Percentiles rank a stretch among this genome's conserved stretches.
These are phyloP conservation scores for Elymnias hypermnestra DNA, from an alignment of 1,140 invertebrate genomes.

Conservation along the genomic window DNA sequence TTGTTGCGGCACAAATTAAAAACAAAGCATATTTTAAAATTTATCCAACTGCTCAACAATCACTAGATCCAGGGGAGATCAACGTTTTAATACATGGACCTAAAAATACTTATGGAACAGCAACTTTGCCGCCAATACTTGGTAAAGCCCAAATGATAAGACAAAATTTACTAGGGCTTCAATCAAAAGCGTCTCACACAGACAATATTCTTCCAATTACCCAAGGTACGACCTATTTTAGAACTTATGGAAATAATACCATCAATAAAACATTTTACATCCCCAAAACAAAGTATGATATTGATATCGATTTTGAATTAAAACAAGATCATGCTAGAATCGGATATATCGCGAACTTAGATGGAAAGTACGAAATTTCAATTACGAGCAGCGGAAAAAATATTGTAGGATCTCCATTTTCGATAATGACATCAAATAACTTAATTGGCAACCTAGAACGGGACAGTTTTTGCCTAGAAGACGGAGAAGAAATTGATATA, in stretches of 20 bases:
- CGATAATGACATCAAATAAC: conserved; percentile 58
- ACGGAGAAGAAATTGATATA: conserved; percentile 68
- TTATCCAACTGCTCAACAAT: conserved; percentile 71
- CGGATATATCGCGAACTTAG: conserved; percentile 52
- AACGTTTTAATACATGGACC: conserved; percentile 69
- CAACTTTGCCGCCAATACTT: conserved; percentile 57
- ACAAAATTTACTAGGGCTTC: conserved; percentile 59
- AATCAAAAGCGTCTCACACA: conserved; percentile 47
- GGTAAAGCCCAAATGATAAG: conserved; percentile 66
- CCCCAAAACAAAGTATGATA: conserved; percentile 67
- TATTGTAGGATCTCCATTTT: conserved; percentile 70
- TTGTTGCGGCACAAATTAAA: conserved; percentile 73
- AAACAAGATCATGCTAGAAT: conserved; percentile 56
- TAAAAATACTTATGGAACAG: conserved; percentile 60
- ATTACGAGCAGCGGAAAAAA: conserved; percentile 68
- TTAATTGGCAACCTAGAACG: conserved; percentile 48
- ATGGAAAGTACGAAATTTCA: conserved; percentile 69
- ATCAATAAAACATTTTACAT: conserved; percentile 68
- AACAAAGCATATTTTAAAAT: conserved; percentile 72
- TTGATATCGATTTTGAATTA: conserved; percentile 57
- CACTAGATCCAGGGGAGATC: conserved; percentile 67
- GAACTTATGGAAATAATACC: conserved; percentile 60
- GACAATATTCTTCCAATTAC: conserved; percentile 58
- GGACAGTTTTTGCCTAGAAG: conserved; percentile 57
- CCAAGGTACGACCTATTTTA: conserved; percentile 58